Percentiles rank a stretch among this genome's conserved stretches.
These are phyloP conservation scores for Aptenodytes patagonicus DNA, from an alignment of 2,113 vertebrate species.

Conservation along the genomic window DNA sequence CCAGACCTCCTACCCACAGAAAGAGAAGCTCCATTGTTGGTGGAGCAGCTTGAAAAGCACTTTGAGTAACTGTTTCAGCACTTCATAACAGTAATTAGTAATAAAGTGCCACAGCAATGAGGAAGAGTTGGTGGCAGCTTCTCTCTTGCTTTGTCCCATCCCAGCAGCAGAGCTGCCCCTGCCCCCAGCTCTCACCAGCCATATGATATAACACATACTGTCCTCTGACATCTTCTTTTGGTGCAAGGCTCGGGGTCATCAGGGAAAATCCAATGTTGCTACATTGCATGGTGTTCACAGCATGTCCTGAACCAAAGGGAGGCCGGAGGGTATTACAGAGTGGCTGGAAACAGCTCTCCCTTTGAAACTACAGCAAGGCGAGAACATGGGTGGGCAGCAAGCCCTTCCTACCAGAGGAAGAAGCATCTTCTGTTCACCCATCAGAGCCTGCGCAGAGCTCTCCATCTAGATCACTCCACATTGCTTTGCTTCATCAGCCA, in stretches of 20 bases:
- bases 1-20: not conserved
- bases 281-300: not conserved
- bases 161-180: not conserved
- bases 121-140: not conserved
- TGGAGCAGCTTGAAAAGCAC: not conserved
- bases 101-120: not conserved
- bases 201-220: accelerated
- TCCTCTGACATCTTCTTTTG: not conserved
- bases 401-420: not conserved
- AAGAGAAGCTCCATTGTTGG: not conserved
- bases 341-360: not conserved
- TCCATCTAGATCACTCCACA: not conserved
- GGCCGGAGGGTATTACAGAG: not conserved
- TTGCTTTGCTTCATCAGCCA: not conserved
- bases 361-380: not conserved
- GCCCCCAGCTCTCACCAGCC: not conserved
- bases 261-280: not conserved
- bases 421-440: not conserved
- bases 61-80: not conserved
- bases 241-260: not conserved
- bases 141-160: not conserved
- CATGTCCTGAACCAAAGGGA: not conserved
- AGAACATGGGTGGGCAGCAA: accelerated
- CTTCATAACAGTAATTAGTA: not conserved
- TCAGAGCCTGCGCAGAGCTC: not conserved